Evolutionary conservation across 1,140 invertebrate species (phyloP), one percentile per base, ranked within the genome.

Genomic region (Trinorchestia longiramus): DNA sequence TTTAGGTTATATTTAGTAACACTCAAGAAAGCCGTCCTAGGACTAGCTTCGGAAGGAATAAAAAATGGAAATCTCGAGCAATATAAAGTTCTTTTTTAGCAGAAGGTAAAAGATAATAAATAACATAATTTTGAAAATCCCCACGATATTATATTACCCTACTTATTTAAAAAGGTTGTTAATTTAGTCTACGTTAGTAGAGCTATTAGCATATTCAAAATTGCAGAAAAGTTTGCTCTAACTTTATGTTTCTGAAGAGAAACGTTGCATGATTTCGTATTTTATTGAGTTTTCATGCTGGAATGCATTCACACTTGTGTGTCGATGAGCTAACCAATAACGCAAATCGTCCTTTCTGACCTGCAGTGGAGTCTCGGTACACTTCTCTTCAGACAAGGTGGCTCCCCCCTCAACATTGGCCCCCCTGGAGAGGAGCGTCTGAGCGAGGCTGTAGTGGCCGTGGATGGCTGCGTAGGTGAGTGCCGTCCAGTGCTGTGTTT

Each of bases 381-480:
- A 98, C 96, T 98, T 98, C 96, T 99, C 98, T 97, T 99, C 98
- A 96, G 98, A 98, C 0, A 98, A 97, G 23, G 98, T 98, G 0
- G 98, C 98, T 0, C 98, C 98, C 17, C 98, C 99, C 97, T 99
- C 99, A 0, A 99, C 98, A 95, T 98, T 98, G n/a, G 98, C 98
- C 0, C 98, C 98, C 42, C 98, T 98, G 96, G 98, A 98, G 40
- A 97, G 96, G 41, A 99, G 97, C 17, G 99, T 96, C 96, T 97
- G 96, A 0, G 98, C 98, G 45, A 98, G 98, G 41, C 95, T 95
- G 17, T 97, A 97, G 95, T 98, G 97, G 3, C 98, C 98, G 42
- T 98, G 97, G 87, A 98, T 97, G 43, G 98, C 98, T 0, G 98
- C 98, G 97, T 98, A 98, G 17, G 98, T 98, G 6, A 98, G 97